A percentile compares a stretch with the other conserved stretches of the same genome.
Evolutionary conservation across 2,888 invertebrate species (phyloP).

Genomic region (Drosophila stalkeri): DNA sequence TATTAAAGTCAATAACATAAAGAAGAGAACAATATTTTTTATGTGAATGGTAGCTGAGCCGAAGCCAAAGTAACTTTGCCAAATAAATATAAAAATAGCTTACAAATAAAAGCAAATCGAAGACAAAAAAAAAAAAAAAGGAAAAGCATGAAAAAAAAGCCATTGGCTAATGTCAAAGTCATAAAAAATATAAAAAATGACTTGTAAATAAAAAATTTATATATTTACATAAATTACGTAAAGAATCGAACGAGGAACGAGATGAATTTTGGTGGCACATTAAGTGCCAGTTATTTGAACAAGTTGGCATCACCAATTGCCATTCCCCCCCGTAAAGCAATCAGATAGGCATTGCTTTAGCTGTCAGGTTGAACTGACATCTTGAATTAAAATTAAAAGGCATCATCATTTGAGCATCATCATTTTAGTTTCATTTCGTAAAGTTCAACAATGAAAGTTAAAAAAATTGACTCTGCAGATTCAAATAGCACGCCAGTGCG

Average conservation of each 20-base stretch:
- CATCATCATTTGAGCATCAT: too few relatives aligned
- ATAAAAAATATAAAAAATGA: constrained; percentile 73
- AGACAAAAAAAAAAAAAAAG: constrained; percentile 23
- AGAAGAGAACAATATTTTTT: constrained; percentile 47
- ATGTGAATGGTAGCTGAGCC: constrained; percentile 3
- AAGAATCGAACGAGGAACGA: constrained; percentile 39
- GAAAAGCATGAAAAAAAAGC: constrained; percentile 32
- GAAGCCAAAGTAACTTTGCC: constrained; percentile 37
- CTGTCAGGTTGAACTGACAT: too few relatives aligned
- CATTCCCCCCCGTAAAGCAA: neutral
- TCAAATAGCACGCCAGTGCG: neutral
- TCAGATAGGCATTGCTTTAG: too few relatives aligned
- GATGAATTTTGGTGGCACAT: neutral
- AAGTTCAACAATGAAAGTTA: neutral
- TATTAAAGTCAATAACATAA: constrained; percentile 74
- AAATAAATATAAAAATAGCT: constrained; percentile 69
- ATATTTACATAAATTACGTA: constrained; percentile 17
- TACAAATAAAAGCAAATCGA: constrained; percentile 57
- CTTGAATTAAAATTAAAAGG: neutral
- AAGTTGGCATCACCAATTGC: constrained; percentile 1
- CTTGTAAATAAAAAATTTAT: constrained; percentile 39
- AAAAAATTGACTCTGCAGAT: neutral
- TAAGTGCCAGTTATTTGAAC: neutral
- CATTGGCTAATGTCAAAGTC: constrained; percentile 54
- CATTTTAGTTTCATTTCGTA: neutral